These are phyloP conservation scores for Drosophila chauvacae DNA, from an alignment of 1,140 invertebrate genomes.

Conservation along the genomic window DNA sequence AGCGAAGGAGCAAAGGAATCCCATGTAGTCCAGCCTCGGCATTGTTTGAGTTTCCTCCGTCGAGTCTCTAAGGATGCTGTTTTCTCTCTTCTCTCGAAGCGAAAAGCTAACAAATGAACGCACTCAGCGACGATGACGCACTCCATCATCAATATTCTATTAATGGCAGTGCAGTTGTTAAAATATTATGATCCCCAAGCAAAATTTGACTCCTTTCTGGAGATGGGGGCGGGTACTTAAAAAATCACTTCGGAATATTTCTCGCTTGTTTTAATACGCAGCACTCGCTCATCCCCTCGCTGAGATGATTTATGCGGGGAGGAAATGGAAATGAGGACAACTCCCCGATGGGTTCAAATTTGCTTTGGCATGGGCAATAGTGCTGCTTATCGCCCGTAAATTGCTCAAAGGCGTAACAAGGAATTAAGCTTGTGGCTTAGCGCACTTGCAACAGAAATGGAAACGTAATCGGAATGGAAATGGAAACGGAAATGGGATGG, in stretches of 20 bases:
- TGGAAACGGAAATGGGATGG: slow-evolving; percentile 39
- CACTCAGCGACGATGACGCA: slow-evolving; percentile 44
- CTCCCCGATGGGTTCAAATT: slow-evolving; percentile 48
- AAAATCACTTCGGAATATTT: slow-evolving; percentile 38
- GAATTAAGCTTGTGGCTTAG: slow-evolving; percentile 58
- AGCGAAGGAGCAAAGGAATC: background rate
- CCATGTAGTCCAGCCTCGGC: slow-evolving; percentile 15
- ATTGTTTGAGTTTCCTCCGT: slow-evolving; percentile 34
- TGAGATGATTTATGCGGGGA: slow-evolving; percentile 59
- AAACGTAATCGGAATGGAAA: slow-evolving; percentile 53
- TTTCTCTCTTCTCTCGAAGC: slow-evolving; percentile 7
- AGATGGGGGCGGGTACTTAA: slow-evolving; percentile 57
- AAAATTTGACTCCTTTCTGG: slow-evolving; percentile 34
- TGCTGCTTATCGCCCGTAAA: slow-evolving; percentile 68
- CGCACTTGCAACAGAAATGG: slow-evolving; percentile 57
- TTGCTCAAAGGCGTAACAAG: slow-evolving; percentile 67
- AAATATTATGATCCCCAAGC: slow-evolving; percentile 71
- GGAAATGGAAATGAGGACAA: slow-evolving; percentile 51
- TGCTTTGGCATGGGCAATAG: slow-evolving; percentile 33
- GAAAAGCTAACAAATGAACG: slow-evolving; percentile 55
- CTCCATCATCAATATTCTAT: slow-evolving; percentile 60
- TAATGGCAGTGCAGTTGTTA: slow-evolving; percentile 70
- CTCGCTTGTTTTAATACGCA: slow-evolving; percentile 55
- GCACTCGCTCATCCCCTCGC: slow-evolving; percentile 26
- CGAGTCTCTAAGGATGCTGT: slow-evolving; percentile 17